Conservation (phyloP, 2,888 invertebrate species). For the Cremastobaeus sp. region DNA sequence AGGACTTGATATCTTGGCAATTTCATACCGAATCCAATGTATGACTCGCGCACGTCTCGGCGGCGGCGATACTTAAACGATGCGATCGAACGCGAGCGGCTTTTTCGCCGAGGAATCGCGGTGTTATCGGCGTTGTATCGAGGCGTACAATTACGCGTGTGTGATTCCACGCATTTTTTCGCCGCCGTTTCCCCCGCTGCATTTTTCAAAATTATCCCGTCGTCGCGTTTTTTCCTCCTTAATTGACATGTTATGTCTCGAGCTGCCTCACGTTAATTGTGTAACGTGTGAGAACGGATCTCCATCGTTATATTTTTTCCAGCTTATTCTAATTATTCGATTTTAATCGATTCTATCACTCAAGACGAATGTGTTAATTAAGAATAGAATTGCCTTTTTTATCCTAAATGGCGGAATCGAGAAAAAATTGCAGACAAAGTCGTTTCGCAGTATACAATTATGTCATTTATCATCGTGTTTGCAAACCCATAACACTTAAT, state of each 20-base stretch:
- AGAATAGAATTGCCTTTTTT: no score
- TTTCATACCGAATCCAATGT: conserved; percentile 60
- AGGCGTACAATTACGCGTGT: conserved; percentile 41
- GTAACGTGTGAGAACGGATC: conserved; percentile 45
- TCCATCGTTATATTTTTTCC: conserved; percentile 19
- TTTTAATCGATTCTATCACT: conserved; percentile 16
- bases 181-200: neutral
- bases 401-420: no score
- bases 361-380: neutral
- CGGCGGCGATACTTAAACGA: conserved; percentile 48
- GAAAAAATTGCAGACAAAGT: no score
- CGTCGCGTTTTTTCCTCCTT: conserved; percentile 15
- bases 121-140: conserved; percentile 54
- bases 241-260: conserved; percentile 52
- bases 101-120: conserved; percentile 29
- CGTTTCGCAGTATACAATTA: no score
- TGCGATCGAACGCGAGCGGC: conserved; percentile 39
- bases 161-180: conserved; percentile 50
- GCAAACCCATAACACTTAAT: no score
- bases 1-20: conserved; percentile 69
- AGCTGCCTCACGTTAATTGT: conserved; percentile 35
- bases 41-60: conserved; percentile 33
- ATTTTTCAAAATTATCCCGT: conserved; percentile 30
- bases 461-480: no score
- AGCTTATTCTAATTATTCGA: conserved; percentile 25